Base-by-base conservation (phyloP, 2,797 vertebrate genomes). In the Poliocrania exsul region DNA sequence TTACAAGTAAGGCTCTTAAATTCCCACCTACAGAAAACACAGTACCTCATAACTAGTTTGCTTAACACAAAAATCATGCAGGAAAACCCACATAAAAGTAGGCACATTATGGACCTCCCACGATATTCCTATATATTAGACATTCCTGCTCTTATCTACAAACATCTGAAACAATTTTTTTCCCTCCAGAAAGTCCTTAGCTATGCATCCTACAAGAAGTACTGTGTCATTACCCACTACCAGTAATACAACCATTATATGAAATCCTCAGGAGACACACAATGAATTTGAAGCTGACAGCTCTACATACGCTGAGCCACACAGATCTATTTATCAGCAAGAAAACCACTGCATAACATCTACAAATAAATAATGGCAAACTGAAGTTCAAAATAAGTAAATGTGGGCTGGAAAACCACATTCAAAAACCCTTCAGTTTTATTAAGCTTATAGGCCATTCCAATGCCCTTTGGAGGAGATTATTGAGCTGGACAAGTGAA, bases 31-130 rank as follows among this genome's bases (percentile, higher is more conserved):
- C 13, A 46, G 49, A 73, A 74, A 80, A n/a, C 5, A 40, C 8
- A 50, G 18, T 7, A 23, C 35, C 40, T 71, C 23, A 10, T 47
- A 80, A 77, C 14, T 46, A 33, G 6, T 28, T 65, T 66, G 9
- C 14, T 35, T 58, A 80, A 57, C 23, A 61, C 5, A 64, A 40
- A 70, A 37, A 29, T 21, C 29, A 49, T 2, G 4, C 24, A 85
- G 21, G 7, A 69, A 62, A 84, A 35, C 15, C 5, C 9, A 31
- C 0, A 0, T 23, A 53, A 35, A 16, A 50, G 2, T 12, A 57
- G 31, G 19, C 16, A 49, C 23, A 33, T 17, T 23, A 37, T 6
- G 10, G n/a, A 35, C 15, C 4, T 69, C 42, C 29, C 26, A n/a
- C 35, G 16, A 40, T 51, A 67, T 35, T n/a, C 16, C 13, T 20